Conservation (phyloP, 2,797 vertebrate genomes). For the Mormyrus hasselquistii region DNA sequence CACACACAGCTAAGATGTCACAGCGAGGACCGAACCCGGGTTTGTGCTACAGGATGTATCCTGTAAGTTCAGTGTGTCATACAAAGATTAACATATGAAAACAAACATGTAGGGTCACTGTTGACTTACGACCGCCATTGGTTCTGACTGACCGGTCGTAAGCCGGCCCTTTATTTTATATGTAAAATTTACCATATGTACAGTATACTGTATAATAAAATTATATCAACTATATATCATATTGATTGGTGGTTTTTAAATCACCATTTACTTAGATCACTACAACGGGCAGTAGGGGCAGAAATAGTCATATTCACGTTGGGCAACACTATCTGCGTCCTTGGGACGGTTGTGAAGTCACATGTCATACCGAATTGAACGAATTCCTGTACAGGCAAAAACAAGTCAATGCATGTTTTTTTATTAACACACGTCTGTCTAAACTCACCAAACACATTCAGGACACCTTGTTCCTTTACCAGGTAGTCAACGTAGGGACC, state of each 20-base stretch:
- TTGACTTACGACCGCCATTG: not conserved
- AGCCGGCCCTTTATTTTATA: not conserved
- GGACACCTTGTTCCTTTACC: conserved; percentile 70
- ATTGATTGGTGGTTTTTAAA: not conserved
- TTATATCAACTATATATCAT: not conserved
- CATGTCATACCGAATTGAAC: not conserved
- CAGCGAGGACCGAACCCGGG: not conserved
- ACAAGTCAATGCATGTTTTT: not conserved
- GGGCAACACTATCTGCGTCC: not conserved
- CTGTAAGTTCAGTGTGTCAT: not conserved
- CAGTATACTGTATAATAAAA: not conserved
- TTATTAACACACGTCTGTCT: not conserved
- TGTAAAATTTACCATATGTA: not conserved
- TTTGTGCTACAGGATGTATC: not conserved
- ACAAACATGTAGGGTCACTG: not conserved
- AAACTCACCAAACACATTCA: conserved; percentile 82
- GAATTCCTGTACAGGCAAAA: not conserved
- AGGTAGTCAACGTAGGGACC: conserved; percentile 81
- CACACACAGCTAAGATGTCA: not conserved
- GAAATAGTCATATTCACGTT: not conserved
- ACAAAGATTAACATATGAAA: not conserved
- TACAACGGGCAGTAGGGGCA: not conserved
- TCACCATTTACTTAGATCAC: not conserved
- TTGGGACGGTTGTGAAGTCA: not conserved
- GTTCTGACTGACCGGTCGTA: not conserved